Evolutionary conservation across 2,888 invertebrate species (phyloP), one percentile per base, ranked within the genome.

Genomic region (Phalera bucephala): DNA sequence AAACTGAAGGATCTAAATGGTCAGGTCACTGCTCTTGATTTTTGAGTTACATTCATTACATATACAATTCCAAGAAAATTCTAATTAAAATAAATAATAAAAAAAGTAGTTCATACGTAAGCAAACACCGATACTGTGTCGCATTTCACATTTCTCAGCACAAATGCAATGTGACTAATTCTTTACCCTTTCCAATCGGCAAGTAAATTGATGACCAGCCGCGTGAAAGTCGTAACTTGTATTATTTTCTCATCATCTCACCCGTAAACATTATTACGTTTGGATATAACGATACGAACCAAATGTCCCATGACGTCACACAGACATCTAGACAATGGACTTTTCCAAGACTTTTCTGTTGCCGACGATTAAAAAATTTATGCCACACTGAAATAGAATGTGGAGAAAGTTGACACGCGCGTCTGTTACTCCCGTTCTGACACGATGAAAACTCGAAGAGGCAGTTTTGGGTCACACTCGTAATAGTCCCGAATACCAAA

Each of bases 391-490:
- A 86, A 86, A 85, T 85, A 86, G 84, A 77, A 67, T 65, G 55
- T 49, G 64, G 81, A 74, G 82, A 85, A 84, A 86, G 82, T 75
- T 76, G 79, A 79, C 80, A 78, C 75, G 70, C 46, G 68, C 63
- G 62, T 58, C 49, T 64, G 67, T 68, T 71, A 64, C 69, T 60
- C 62, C 64, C 57, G 45, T 52, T 61, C 46, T 75, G 74, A 74
- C 81, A 75, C 44, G 72, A 70, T 65, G 72, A 66, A 75, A 72
- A 72, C 64, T 64, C 64, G 61, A 61, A 40, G 53, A 66, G 82
- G 80, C 84, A 81, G 77, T 86, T 86, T 85, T 84, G 65, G 86
- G 86, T 87, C 86, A 81, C 51, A 43, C 75, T 51, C 64, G 66
- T 63, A 73, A 75, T 72, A 76, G 69, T 79, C 70, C 71, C 65